A percentile compares a stretch with the other conserved stretches of the same genome.
These are phyloP conservation scores for Augiades crinisus DNA, from an alignment of 2,888 invertebrate species.

Conservation along the genomic window DNA sequence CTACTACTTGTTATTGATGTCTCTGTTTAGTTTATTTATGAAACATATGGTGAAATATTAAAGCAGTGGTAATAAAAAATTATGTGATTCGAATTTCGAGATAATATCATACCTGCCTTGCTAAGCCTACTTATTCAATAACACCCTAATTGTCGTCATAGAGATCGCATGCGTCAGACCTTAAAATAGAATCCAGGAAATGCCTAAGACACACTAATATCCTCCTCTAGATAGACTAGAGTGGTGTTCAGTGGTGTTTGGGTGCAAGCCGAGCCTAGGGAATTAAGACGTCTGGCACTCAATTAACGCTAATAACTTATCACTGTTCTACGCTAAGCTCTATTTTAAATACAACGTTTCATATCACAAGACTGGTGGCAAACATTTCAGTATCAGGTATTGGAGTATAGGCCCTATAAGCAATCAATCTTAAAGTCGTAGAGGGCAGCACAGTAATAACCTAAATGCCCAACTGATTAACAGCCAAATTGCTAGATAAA, in stretches of 20 bases:
- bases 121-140: not conserved
- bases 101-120: not conserved
- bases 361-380: not conserved
- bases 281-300: constrained; percentile 63
- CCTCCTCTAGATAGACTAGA: constrained; percentile 29
- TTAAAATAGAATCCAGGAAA: constrained; percentile 39
- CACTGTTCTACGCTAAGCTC: constrained; percentile 20
- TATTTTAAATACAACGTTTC: constrained; percentile 2
- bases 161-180: constrained; percentile 6
- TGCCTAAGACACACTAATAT: constrained; percentile 30
- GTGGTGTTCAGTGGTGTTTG: constrained; percentile 36
- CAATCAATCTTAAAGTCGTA: too few species aligned
- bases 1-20: too few species aligned
- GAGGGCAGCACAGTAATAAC: too few species aligned
- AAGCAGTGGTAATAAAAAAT: too few species aligned
- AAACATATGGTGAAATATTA: too few species aligned
- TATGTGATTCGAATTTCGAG: too few species aligned
- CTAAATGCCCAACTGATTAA: too few species aligned
- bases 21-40: too few species aligned
- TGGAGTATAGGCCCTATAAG: too few species aligned
- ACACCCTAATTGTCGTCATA: not conserved
- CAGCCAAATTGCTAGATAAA: too few species aligned
- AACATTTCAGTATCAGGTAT: too few species aligned
- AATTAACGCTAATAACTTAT: constrained; percentile 49
- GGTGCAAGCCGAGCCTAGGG: constrained; percentile 43